phyloP scores from a whole-genome alignment of 2,113 vertebrate genomes.

The Prunella fulvescens region DNA sequence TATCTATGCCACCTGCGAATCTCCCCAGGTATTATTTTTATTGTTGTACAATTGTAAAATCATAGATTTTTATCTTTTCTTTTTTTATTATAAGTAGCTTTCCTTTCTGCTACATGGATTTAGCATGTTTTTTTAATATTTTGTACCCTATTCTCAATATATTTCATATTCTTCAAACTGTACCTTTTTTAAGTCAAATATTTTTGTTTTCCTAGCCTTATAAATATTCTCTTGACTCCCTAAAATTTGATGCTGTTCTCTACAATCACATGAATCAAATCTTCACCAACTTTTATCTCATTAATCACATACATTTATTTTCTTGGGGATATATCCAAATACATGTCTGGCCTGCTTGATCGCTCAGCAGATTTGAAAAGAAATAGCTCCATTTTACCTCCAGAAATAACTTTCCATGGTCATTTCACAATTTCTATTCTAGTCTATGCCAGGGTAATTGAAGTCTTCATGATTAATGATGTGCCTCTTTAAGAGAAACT shows the following conservation, averaged over 20 bases:
- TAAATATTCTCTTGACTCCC: neutral
- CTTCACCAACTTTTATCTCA: neutral
- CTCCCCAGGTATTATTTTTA: neutral
- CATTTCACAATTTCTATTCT: slow-evolving; percentile 12
- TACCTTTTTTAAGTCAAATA: neutral
- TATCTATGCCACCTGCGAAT: neutral
- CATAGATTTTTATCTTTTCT: neutral
- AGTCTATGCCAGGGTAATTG: neutral
- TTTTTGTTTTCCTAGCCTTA: neutral
- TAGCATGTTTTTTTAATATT: neutral
- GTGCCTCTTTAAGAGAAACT: slow-evolving; percentile 21
- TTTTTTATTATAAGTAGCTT: neutral
- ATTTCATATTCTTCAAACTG: neutral
- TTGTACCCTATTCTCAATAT: neutral
- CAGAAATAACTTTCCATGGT: slow-evolving; percentile 17
- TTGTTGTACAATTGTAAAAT: neutral
- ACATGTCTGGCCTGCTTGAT: neutral
- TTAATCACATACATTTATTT: slow-evolving; percentile 41
- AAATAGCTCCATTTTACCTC: slow-evolving; percentile 30
- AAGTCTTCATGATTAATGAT: slow-evolving; percentile 52
- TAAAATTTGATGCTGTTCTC: neutral
- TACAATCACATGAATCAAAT: slow-evolving; percentile 1
- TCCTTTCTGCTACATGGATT: neutral
- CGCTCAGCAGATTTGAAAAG: slow-evolving; percentile 8
- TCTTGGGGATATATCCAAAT: neutral